Evolutionary conservation across 2,113 vertebrate species (phyloP).

Genomic region (Hippolais icterina): DNA sequence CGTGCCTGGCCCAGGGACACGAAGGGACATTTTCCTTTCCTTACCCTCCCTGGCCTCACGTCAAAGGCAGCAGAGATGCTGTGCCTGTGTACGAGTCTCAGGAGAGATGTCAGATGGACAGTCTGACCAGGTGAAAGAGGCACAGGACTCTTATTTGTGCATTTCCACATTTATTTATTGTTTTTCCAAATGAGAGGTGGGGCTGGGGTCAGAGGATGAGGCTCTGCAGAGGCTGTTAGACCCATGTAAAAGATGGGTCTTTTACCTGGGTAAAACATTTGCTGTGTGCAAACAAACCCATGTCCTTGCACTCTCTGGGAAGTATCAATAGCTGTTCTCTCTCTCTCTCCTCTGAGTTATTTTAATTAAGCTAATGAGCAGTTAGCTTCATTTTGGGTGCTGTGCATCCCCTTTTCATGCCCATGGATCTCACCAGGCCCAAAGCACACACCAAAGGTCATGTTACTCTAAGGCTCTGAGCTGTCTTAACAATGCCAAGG

Average conservation of each 20-base stretch:
- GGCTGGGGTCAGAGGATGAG: neutral
- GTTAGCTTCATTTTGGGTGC: neutral
- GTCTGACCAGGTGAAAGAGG: neutral
- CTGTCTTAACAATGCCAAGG: rapidly evolving
- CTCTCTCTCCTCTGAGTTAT: neutral
- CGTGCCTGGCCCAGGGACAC: neutral
- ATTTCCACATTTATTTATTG: neutral
- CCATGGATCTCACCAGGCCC: neutral
- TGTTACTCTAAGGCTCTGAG: neutral
- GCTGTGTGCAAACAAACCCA: neutral
- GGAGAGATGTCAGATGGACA: rapidly evolving
- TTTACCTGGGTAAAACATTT: neutral
- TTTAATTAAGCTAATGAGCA: neutral
- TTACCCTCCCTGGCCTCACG: rapidly evolving
- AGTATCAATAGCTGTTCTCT: neutral
- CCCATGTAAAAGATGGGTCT: too few relatives aligned
- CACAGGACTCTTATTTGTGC: neutral
- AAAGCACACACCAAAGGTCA: rapidly evolving
- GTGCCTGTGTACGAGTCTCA: rapidly evolving
- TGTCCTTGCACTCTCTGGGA: neutral
- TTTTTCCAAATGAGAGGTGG: neutral
- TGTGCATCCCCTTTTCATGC: neutral
- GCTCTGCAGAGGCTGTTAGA: neutral
- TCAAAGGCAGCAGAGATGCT: rapidly evolving
- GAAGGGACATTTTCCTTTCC: too few relatives aligned